These are phyloP conservation scores for Oceanites oceanicus DNA, from an alignment of 2,113 vertebrate genomes.

Conservation along the genomic window DNA sequence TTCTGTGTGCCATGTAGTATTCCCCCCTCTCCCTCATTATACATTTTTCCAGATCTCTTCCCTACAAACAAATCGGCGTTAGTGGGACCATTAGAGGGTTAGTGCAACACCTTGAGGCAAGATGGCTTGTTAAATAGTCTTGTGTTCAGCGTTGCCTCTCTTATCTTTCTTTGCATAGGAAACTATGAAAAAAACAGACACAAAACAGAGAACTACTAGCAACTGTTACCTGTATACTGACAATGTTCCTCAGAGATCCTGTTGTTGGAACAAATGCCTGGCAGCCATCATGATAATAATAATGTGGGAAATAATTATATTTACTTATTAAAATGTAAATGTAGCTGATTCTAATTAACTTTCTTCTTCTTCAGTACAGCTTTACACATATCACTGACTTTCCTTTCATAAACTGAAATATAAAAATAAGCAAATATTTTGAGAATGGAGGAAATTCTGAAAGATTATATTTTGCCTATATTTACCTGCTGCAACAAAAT, in stretches of 20 bases:
- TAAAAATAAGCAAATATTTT: neutral
- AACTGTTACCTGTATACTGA: neutral
- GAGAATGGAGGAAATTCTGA: neutral
- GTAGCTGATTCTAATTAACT: neutral
- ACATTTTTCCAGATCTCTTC: neutral
- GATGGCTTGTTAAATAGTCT: neutral
- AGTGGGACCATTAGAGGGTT: neutral
- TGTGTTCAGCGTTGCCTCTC: neutral
- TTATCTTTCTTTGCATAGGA: neutral
- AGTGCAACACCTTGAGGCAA: neutral
- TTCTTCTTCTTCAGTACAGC: neutral
- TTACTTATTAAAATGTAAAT: neutral
- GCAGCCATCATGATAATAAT: neutral
- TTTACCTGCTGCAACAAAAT: neutral
- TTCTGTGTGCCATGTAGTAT: neutral
- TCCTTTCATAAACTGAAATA: neutral
- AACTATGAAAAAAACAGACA: neutral
- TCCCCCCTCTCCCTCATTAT: neutral
- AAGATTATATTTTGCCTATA: neutral
- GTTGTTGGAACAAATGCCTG: neutral
- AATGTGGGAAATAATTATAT: neutral
- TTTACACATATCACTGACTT: neutral
- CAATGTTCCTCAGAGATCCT: neutral
- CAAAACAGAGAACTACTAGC: neutral
- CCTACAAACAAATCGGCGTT: neutral